phyloP scores from a whole-genome alignment of 2,797 vertebrate species.

The Kryptopterus vitreolus region DNA sequence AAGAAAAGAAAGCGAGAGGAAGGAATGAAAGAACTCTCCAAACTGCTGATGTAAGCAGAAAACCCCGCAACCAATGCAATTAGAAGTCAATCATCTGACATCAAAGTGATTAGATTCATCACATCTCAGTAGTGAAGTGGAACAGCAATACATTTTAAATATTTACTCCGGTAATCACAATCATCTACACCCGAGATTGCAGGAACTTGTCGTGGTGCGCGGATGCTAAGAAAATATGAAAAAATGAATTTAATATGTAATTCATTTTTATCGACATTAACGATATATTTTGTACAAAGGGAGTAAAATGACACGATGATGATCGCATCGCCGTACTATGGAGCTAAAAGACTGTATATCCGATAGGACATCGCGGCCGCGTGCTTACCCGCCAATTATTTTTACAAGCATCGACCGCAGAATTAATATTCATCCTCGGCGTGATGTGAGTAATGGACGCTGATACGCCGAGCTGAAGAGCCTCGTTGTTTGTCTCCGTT shows the following conservation, averaged over 20 bases:
- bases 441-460: neutral
- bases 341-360: neutral
- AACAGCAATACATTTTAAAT: neutral
- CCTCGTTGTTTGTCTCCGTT: conserved; percentile 10
- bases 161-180: no score
- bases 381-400: neutral
- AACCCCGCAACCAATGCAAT: neutral
- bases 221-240: no score
- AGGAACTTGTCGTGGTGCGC: no score
- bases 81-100: neutral
- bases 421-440: conserved; percentile 7
- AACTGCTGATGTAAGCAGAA: neutral
- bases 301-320: no score
- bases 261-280: no score
- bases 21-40: neutral
- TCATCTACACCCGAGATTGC: no score
- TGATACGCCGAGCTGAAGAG: neutral
- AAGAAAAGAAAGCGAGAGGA: no score
- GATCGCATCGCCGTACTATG: no score
- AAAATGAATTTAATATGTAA: no score
- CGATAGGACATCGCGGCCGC: neutral
- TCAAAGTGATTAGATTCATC: neutral
- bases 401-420: neutral
- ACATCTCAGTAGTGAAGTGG: neutral
- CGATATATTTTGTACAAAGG: no score